These are phyloP conservation scores for Drosophila phalerata DNA, from an alignment of 2,888 invertebrate genomes.

Conservation along the genomic window DNA sequence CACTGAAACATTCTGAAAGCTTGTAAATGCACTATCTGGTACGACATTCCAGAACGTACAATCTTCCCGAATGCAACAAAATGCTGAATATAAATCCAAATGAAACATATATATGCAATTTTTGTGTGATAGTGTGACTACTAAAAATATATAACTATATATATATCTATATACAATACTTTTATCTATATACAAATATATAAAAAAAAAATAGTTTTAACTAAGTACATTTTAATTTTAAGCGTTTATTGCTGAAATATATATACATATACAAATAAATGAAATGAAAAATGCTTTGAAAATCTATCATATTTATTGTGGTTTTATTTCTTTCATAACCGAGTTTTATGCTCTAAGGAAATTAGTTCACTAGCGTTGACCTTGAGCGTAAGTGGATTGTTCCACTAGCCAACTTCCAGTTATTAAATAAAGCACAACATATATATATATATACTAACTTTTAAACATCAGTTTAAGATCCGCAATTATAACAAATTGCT, in stretches of 20 bases:
- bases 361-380: constrained; percentile 27
- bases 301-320: constrained; percentile 41
- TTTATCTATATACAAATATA: neutral
- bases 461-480: constrained; percentile 32
- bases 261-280: constrained; percentile 28
- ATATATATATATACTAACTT: constrained; percentile 15
- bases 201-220: constrained; percentile 8
- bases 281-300: constrained; percentile 25
- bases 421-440: constrained; percentile 5
- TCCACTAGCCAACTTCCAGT: constrained; percentile 7
- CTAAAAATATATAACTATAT: no score
- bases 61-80: constrained; percentile 81
- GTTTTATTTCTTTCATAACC: constrained; percentile 52
- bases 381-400: constrained; percentile 46
- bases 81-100: constrained; percentile 50
- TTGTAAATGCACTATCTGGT: constrained; percentile 99
- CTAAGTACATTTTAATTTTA: constrained; percentile 27
- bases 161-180: constrained; percentile 56
- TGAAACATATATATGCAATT: constrained; percentile 78
- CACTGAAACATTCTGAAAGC: constrained; percentile 89
- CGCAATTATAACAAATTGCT: constrained; percentile 36
- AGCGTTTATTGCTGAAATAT: constrained; percentile 20
- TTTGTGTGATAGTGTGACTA: constrained; percentile 72
- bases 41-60: constrained; percentile 94
- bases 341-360: neutral